Evolutionary conservation across 92 coral and sea anemone species (phyloP), one percentile per base, ranked within the genome.

Genomic region (Muricea muricata): DNA sequence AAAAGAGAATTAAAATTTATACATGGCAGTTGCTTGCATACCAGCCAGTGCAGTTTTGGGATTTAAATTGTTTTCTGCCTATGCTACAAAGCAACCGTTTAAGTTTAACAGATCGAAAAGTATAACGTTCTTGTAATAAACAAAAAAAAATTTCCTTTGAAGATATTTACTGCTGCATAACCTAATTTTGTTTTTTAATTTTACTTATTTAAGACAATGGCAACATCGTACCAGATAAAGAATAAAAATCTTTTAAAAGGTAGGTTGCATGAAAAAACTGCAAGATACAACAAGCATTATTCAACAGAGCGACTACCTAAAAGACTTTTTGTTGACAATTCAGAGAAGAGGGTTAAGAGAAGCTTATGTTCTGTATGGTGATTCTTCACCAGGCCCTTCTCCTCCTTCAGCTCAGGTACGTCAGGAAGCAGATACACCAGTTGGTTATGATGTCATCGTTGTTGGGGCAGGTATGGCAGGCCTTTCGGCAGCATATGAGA

Each of bases 231-330:
- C 28, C 3, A 4, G 21, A 4, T 55, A 55, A 12, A 25, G 6
- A 3, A 55, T 55, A 55, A 6, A 6, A 5, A 12, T n/a, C 12
- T 55, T 55, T 55, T 12, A 55, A 55, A 55, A 55, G 65, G 4
- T 5, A 55, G 15, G 28, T n/a, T n/a, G 15, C 28, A n/a, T 55
- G 21, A 55, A 55, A n/a, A 25, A 3, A n/a, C 21, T 18, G 3
- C 21, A 4, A 25, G 41, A 20, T 3, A 67, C 17, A 72, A 30
- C 24, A 39, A 26, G 39, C 24, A 72, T 75, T 35, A 58, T 85
- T 47, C 85, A 85, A 77, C 89, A 85, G 46, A 85, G 89, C 72
- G 89, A 85, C 55, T 80, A 65, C 63, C 61, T 85, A 76, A 85
- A 85, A 41, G 83, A 80, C 56, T 78, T 85, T 10, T 6, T 14